Conservation (phyloP, 2,888 invertebrate genomes). For the Spatulosminthurus flaviceps region DNA sequence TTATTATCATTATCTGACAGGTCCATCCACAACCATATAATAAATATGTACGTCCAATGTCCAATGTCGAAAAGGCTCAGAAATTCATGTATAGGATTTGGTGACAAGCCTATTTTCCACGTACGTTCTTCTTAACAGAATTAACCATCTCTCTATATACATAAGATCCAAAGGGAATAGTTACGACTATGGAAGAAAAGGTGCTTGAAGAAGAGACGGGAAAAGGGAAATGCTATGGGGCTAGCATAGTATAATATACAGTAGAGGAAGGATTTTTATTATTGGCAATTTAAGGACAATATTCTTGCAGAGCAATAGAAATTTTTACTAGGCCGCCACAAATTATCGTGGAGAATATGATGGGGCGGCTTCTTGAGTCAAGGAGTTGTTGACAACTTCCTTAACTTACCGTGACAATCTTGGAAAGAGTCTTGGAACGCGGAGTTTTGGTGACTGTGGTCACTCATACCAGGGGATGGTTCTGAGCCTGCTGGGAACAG, state of each 20-base stretch:
- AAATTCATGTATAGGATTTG: background rate
- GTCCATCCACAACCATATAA: conserved; percentile 26
- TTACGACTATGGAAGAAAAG: no score
- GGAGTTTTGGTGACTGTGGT: conserved; percentile 41
- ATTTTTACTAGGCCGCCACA: conserved; percentile 51
- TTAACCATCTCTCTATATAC: no score
- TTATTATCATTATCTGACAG: conserved; percentile 33
- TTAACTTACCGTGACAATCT: conserved; percentile 43
- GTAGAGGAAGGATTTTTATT: conserved; percentile 47
- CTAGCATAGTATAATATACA: no score
- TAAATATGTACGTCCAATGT: conserved; percentile 13
- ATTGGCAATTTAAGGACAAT: conserved; percentile 53
- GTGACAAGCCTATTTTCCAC: background rate
- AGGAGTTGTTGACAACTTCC: conserved; percentile 52
- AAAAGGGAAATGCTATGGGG: background rate
- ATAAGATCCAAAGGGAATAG: no score
- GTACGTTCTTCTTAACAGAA: no score
- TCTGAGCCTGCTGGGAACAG: conserved; percentile 42
- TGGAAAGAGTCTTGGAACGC: conserved; percentile 19
- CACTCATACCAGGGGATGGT: conserved; percentile 29
- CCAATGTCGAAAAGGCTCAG: background rate
- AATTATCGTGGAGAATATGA: conserved; percentile 33
- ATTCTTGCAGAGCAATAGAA: conserved; percentile 28
- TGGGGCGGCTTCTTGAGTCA: conserved; percentile 36
- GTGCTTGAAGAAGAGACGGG: background rate